Base-by-base conservation (phyloP, 2,113 vertebrate genomes). In the Dicaeum eximium region DNA sequence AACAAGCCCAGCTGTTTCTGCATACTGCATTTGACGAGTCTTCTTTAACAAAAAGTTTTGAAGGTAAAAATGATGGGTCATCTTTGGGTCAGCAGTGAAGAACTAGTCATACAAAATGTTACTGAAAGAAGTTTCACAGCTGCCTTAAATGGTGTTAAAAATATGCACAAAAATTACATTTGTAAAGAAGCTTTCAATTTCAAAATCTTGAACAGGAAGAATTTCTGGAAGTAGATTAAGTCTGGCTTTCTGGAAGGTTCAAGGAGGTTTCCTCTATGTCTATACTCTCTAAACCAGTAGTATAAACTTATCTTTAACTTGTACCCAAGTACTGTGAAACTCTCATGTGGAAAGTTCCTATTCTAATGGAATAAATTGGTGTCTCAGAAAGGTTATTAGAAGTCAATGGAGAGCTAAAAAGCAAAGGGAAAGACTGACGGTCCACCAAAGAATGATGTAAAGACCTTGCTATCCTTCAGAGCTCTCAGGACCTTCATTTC, bases 361-460 rank as follows among this genome's bases (percentile, higher is more conserved):
- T 70, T 80, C 79, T 73, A 90, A 93, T 86, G 48, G 67, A 82
- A 80, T 86, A 75, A 90, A 90, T 22, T 86, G 71, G 19, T 85
- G 51, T 88, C 79, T 95, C 71, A 80, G 54, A 91, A 91, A 92
- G 79, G 85, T 96, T 92, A 86, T 92, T 83, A 77, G 71, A 90
- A 92, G 86, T 69, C 82, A 92, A 37, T 35, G 45, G 42, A 80
- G 71, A 83, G 38, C n/a, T 94, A 88, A 94, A 42, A 90, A 90
- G 62, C 78, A 82, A 93, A 88, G 21, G 53, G 54, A 57, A 92
- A 83, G 42, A 61, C 57, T 79, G 74, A 51, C 4, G 4, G 30
- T 66, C 78, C 77, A n/a, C 64, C 1, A 0, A 73, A 86, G 88
- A 83, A 62, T 66, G 35, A 62, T 83, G 31, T 78, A 86, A 94